Percentiles rank a stretch among this genome's conserved stretches.
Evolutionary conservation across 2,888 invertebrate genomes (phyloP).

Genomic region (Drosophila ustulata): DNA sequence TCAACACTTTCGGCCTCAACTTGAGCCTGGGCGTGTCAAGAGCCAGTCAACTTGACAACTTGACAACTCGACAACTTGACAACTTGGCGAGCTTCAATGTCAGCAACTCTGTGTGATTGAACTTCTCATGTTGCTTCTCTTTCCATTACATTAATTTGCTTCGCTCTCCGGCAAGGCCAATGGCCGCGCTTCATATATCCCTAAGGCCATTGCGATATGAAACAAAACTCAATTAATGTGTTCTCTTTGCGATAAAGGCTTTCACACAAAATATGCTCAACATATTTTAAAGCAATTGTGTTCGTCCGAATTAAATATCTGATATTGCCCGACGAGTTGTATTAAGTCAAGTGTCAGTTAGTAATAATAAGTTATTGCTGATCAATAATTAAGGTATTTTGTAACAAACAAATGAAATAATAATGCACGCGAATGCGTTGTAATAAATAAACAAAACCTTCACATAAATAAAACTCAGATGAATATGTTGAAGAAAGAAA

Average conservation of each 20-base stretch:
- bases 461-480: too few species aligned
- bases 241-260: background rate
- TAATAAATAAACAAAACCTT: too few species aligned
- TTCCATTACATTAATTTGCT: constrained; percentile 26
- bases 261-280: background rate
- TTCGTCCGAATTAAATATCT: background rate
- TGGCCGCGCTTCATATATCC: constrained; percentile 7
- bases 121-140: constrained; percentile 22
- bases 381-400: too few species aligned
- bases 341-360: background rate
- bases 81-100: constrained; percentile 13
- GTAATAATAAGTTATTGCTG: too few species aligned
- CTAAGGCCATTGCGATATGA: constrained; percentile 4
- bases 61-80: background rate
- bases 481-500: too few species aligned
- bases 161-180: constrained; percentile 3
- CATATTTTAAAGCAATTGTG: background rate
- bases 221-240: background rate
- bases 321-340: background rate
- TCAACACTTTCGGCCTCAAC: constrained; percentile 12
- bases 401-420: too few species aligned
- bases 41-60: constrained; percentile 9
- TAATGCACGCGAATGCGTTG: too few species aligned
- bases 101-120: constrained; percentile 18
- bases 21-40: constrained; percentile 15